phyloP scores from a whole-genome alignment of 2,113 vertebrate species.

The Corvus hawaiiensis region DNA sequence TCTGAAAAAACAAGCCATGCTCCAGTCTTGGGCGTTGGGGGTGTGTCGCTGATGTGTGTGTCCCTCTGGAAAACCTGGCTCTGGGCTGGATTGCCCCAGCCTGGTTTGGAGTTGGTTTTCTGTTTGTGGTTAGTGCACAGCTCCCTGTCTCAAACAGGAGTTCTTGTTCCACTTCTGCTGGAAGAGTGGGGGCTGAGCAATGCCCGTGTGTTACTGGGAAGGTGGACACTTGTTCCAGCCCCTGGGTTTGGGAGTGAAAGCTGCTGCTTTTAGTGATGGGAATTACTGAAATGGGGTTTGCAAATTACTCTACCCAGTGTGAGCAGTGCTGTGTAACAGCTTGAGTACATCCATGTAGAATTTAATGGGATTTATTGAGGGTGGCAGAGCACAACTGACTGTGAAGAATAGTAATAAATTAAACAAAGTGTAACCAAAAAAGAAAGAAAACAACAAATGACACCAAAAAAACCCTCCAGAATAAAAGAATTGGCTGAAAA shows the following conservation, averaged over 20 bases:
- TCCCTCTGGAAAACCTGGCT: neutral
- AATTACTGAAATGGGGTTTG: neutral
- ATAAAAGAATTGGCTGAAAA: neutral
- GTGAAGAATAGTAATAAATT: neutral
- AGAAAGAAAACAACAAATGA: neutral
- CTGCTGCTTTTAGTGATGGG: neutral
- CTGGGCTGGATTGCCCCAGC: neutral
- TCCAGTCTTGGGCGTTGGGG: fast-evolving
- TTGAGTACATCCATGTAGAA: neutral
- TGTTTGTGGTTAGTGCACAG: too few species aligned
- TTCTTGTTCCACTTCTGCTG: neutral
- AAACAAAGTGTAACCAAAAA: neutral
- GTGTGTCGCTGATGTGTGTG: neutral
- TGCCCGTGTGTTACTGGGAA: neutral
- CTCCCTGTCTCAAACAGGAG: neutral
- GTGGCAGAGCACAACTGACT: neutral
- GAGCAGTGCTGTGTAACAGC: neutral
- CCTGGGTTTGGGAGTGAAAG: neutral
- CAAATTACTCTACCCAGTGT: neutral
- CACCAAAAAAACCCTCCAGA: neutral
- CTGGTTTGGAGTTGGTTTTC: neutral
- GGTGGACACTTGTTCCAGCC: neutral
- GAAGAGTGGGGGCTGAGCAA: neutral
- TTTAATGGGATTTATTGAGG: neutral
- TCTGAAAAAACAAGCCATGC: neutral